Conservation (phyloP, 2,888 invertebrate genomes). For the Linhomoeus sp. region DNA sequence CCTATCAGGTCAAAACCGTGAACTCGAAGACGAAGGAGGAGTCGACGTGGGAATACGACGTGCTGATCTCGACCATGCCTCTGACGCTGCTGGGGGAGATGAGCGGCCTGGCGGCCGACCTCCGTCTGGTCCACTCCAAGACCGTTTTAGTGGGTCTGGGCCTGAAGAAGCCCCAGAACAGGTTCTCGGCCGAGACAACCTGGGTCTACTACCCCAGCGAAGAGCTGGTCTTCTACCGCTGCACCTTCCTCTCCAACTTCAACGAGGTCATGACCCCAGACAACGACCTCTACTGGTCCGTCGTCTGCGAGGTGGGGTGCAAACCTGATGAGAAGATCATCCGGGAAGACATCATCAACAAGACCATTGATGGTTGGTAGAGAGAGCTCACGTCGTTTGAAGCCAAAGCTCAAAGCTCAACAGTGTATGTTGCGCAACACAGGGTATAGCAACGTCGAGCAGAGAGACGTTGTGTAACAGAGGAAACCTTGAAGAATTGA, state of each 20-base stretch:
- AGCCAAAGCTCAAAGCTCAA: too few relatives aligned
- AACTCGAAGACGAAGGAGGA: neutral
- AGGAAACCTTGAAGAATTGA: too few relatives aligned
- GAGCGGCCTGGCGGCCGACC: conserved; percentile 6
- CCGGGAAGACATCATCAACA: conserved; percentile 6
- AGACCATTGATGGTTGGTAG: conserved; percentile 11
- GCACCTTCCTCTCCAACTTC: conserved; percentile 18
- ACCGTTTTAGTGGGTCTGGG: conserved; percentile 14
- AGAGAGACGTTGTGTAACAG: too few relatives aligned
- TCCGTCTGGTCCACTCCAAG: conserved; percentile 11
- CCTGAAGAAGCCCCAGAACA: conserved; percentile 11
- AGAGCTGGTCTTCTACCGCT: conserved; percentile 7
- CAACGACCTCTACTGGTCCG: conserved; percentile 12
- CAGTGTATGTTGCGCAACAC: too few relatives aligned
- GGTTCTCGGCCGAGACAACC: conserved; percentile 9
- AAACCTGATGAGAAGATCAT: conserved; percentile 8
- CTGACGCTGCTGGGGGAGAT: conserved; percentile 9
- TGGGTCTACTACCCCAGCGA: neutral
- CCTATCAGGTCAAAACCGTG: neutral
- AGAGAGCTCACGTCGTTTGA: too few relatives aligned
- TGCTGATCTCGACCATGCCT: conserved; percentile 15
- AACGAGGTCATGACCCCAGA: conserved; percentile 13
- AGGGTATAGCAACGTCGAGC: too few relatives aligned
- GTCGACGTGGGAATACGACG: conserved; percentile 7
- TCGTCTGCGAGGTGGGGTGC: conserved; percentile 15